Percentiles rank a stretch among this genome's conserved stretches.
Evolutionary conservation across 2,113 vertebrate species (phyloP).

Genomic region (Eubucco bourcierii): DNA sequence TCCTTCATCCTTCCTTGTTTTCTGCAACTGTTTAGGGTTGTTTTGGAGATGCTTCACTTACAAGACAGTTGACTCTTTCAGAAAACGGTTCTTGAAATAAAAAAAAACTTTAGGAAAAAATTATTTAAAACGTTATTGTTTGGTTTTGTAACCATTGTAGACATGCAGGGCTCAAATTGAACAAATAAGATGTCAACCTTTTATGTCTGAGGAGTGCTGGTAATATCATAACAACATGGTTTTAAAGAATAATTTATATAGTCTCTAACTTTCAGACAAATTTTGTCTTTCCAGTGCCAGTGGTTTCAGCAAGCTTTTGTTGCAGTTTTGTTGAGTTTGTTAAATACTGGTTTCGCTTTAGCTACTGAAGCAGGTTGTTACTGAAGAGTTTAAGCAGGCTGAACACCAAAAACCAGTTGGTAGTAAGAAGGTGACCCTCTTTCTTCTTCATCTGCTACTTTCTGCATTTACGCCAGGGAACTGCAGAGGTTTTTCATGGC

Average conservation of each 20-base stretch:
- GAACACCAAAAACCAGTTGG: neutral
- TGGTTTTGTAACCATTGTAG: neutral
- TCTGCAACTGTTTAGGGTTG: neutral
- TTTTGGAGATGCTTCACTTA: neutral
- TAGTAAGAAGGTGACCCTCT: neutral
- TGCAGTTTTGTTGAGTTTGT: neutral
- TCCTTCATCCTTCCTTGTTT: constrained; percentile 19
- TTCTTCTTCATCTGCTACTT: neutral
- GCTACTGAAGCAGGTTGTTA: neutral
- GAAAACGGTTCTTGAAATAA: neutral
- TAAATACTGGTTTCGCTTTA: neutral
- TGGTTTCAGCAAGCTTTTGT: constrained; percentile 13
- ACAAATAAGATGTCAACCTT: neutral
- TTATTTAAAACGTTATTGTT: neutral
- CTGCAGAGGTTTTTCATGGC: neutral
- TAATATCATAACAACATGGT: neutral
- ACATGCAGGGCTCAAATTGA: neutral
- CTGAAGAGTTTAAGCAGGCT: neutral
- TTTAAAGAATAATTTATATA: neutral
- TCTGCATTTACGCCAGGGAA: neutral
- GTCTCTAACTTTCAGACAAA: neutral
- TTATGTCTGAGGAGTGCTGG: neutral
- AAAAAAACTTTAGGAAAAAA: neutral
- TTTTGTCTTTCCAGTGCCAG: neutral
- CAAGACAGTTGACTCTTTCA: neutral